Evolutionary conservation across 1,140 invertebrate species (phyloP).

Genomic region (Macrosteles quadrilineatus): DNA sequence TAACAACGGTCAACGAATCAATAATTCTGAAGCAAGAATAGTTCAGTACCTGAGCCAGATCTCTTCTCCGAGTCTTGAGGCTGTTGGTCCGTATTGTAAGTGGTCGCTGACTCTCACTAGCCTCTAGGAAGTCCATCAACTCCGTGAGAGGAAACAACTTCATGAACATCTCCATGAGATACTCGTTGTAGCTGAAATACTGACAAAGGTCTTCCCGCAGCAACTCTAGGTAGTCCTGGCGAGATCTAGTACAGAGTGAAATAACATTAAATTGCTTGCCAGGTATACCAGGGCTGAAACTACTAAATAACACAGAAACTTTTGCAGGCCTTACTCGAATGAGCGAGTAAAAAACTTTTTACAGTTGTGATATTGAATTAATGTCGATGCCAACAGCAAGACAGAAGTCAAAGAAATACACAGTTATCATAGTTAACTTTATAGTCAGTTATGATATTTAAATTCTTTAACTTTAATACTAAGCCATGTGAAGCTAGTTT

Average conservation of each 20-base stretch:
- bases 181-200: slow-evolving; percentile 98
- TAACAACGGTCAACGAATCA: no score
- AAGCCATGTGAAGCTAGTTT: no score
- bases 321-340: neutral
- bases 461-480: no score
- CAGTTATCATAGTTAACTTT: no score
- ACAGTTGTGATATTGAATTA: neutral
- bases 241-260: slow-evolving; percentile 56
- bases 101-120: slow-evolving; percentile 93
- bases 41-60: slow-evolving; percentile 82
- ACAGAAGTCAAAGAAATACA: no score
- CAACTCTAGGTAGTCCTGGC: slow-evolving; percentile 81
- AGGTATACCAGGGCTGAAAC: slow-evolving; percentile 15
- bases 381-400: no score
- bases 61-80: slow-evolving; percentile 89
- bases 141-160: slow-evolving; percentile 89
- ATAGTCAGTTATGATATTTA: no score
- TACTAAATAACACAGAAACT: neutral
- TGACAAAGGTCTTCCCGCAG: slow-evolving; percentile 83
- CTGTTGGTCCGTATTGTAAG: slow-evolving; percentile 96
- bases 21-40: no score
- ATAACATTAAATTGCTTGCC: slow-evolving; percentile 26
- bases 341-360: slow-evolving; percentile 27
- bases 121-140: slow-evolving; percentile 94
- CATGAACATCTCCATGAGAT: slow-evolving; percentile 93